Conservation (phyloP, 1,140 invertebrate species). For the Lamellibrachia luymesi region DNA sequence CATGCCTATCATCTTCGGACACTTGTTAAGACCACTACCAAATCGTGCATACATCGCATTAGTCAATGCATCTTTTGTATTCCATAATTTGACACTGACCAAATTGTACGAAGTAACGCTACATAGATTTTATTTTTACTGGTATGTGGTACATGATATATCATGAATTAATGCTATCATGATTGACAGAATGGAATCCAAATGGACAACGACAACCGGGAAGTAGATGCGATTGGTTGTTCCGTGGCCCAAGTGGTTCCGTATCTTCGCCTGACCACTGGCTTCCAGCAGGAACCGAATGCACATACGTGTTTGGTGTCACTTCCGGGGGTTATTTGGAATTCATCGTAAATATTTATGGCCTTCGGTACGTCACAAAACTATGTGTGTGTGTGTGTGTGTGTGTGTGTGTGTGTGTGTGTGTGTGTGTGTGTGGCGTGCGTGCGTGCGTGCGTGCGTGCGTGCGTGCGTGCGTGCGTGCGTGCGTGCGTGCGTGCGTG, state of each 20-base stretch:
- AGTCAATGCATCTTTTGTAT: too few relatives aligned
- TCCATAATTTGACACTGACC: neutral
- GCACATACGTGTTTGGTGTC: slow-evolving; percentile 13
- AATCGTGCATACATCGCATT: too few relatives aligned
- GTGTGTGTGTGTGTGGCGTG: neutral
- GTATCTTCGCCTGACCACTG: slow-evolving; percentile 19
- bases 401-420: neutral
- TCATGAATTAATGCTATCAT: neutral
- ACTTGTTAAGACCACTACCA: too few relatives aligned
- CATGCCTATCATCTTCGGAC: too few relatives aligned
- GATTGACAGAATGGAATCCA: neutral
- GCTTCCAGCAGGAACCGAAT: slow-evolving; percentile 11
- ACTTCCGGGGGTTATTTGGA: neutral
- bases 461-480: too few relatives aligned
- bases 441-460: too few relatives aligned
- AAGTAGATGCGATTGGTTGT: slow-evolving; percentile 12
- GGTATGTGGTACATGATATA: neutral
- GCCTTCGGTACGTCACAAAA: slow-evolving; percentile 9
- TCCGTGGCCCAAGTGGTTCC: slow-evolving; percentile 8
- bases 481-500: too few relatives aligned
- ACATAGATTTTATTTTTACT: neutral
- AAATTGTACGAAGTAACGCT: neutral
- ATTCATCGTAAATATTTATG: slow-evolving; percentile 16
- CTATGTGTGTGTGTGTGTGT: neutral
- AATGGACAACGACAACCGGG: neutral